Base-by-base conservation (phyloP, 2,888 invertebrate species). In the Junonia oenone region DNA sequence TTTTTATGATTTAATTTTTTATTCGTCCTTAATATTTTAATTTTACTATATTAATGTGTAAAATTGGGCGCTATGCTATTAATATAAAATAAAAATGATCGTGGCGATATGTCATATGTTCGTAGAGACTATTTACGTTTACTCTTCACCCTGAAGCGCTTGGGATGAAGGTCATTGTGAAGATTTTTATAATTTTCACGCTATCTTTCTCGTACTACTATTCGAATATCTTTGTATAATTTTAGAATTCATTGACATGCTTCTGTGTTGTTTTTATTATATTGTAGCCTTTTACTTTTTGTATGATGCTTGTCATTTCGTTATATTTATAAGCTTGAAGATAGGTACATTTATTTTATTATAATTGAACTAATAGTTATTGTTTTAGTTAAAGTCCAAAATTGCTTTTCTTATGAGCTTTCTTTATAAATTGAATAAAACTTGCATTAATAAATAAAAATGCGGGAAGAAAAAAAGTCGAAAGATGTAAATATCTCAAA, bases 121-220 rank as follows among this genome's bases (percentile, higher is more conserved):
- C 56, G 59, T 58, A 58, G 56, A 22, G 27, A 49, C 38, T 58
- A 62, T 60, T 60, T 58, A 54, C 50, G 62, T 58, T 56, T 56
- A 58, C 50, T 53, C 54, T 63, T 62, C 56, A 64, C 64, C 61
- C 59, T 64, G 64, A 64, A 58, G 52, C 46, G 59, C 58, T 50
- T 33, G 15, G 35, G 38, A 55, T 60, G 40, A 56, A 53, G 63
- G 64, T 61, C 61, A 45, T 31, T 46, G 54, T 46, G 38, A 31
- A 17, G 40, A 35, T 46, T 38, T 57, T 50, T 46, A 40, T 45
- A 45, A 26, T 11, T 43, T 43, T 33, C 31, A n/a, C n/a, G n/a
- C 43, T 26, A 17, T 11, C n/a, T 43, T 5, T 43, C 26, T 26
- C 2, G 22, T 11, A 31, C 8, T 22, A 22, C 22, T 22, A 22